Evolutionary conservation across 2,797 vertebrate species (phyloP), one percentile per base, ranked within the genome.

Genomic region (Betta splendens): DNA sequence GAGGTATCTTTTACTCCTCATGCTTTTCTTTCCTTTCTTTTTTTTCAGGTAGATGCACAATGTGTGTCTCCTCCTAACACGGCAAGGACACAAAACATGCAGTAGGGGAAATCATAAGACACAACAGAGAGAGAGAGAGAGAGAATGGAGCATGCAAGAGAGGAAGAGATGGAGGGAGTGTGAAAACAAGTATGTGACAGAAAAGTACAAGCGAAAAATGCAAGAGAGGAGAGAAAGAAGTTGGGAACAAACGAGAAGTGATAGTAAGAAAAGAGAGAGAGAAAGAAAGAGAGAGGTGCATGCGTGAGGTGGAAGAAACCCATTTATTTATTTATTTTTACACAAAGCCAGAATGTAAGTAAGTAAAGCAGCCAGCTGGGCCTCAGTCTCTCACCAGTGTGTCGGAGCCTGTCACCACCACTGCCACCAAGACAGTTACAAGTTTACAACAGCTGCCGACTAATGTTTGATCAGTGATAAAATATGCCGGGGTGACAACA

Each of bases 391-490:
- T 86, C 88, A 77, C 87, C 87, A 84, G 79, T 84, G 85, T 87
- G 89, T 93, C 89, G 59, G 83, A 90, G 85, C 82, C 86, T 87
- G 85, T 87, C 85, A 89, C 87, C 85, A 75, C 90, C 44, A 5
- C 88, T 87, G 76, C 90, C 87, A 89, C 93, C 84, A 91, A 94
- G 94, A 92, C 90, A 91, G 87, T 92, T 92, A 94, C 93, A 94
- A 89, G 91, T 93, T 93, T 92, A 87, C 89, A 93, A 92, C 92
- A 94, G 94, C 93, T 93, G 92, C 93, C 92, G 91, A 93, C 91
- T 93, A 91, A 93, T 95, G 94, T 95, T 94, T 95, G 94, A 95
- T 96, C 93, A 93, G 94, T 94, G 94, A 94, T 95, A 93, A 96
- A 94, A 95, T 96, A 95, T 93, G 91, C 92, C 83, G 76, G 94